Evolutionary conservation across 2,888 invertebrate genomes (phyloP), one percentile per base, ranked within the genome.

Genomic region (Drosophila diplacantha): DNA sequence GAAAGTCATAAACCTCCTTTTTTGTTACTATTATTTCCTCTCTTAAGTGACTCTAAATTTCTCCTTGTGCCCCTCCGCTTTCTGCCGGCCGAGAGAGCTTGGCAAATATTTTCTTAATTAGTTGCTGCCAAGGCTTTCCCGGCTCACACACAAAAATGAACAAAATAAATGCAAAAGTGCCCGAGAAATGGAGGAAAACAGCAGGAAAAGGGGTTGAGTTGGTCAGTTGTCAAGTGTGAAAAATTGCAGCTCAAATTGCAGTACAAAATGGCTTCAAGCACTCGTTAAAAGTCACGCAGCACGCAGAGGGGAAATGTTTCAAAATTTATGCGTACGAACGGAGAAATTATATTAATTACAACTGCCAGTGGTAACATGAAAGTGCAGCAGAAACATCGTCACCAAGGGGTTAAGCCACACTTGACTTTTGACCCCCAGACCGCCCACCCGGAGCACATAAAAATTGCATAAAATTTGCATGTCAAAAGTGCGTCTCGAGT

Each of bases 281-380:
- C 74, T 83, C 78, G 78, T 78, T 78, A 79, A 78, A 81, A 78
- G 83, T 81, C 78, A 78, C 82, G 83, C 78, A 83, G 74, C 69
- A 62, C 51, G 65, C 69, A 66, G 62, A 47, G 68, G 39, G 44
- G 35, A 49, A 68, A 60, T 61, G 68, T 65, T 83, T 71, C 71
- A 68, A 83, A 78, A 83, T 83, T 83, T 78, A 83, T 78, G 83
- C 82, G 83, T 81, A 81, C 54, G 76, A 79, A 81, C 73, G 73
- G 65, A 74, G 62, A 79, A 83, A 81, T 83, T 81, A 81, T 81
- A 78, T 83, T 78, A 83, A 83, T 78, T 81, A 79, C 83, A 59
- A 70, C 64, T 77, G 77, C 75, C 72, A 62, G 37, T 22, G 14
- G 14, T 24, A 8, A 51, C 80, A 71, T 60, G 47, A 70, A 64